These are phyloP conservation scores for Hemicordylus capensis DNA, from an alignment of 2,113 vertebrate genomes.

Conservation along the genomic window DNA sequence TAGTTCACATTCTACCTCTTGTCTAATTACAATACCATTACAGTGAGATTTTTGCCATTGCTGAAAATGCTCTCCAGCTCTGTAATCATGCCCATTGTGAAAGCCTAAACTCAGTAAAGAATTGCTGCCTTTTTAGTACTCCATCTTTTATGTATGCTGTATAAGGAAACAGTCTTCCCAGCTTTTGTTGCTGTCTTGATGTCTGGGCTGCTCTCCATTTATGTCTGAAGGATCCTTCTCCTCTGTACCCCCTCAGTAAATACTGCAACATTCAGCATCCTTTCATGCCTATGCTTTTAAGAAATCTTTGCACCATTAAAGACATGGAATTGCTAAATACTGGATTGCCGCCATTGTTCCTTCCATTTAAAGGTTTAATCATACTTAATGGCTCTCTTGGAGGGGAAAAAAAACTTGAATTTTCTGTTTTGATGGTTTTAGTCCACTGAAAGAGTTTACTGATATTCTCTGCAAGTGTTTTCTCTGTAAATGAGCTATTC, in stretches of 20 bases:
- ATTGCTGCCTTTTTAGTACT: constrained; percentile 78
- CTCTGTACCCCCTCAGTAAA: constrained; percentile 72
- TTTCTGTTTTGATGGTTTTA: constrained; percentile 81
- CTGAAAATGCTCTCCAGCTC: constrained; percentile 66
- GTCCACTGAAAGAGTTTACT: constrained; percentile 81
- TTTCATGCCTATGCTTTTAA: constrained; percentile 84
- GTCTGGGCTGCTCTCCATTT: constrained; percentile 82
- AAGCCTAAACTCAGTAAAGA: constrained; percentile 81
- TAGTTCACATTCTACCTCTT: constrained; percentile 40
- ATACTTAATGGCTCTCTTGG: constrained; percentile 84
- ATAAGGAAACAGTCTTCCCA: constrained; percentile 73
- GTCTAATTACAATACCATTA: constrained; percentile 70
- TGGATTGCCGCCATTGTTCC: constrained; percentile 79
- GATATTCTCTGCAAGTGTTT: constrained; percentile 82
- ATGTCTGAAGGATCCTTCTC: constrained; percentile 72
- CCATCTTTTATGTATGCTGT: constrained; percentile 69
- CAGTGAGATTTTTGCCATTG: constrained; percentile 42
- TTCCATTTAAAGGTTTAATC: constrained; percentile 83
- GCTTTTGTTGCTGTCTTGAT: constrained; percentile 75
- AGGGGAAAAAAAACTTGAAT: constrained; percentile 75
- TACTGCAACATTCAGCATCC: constrained; percentile 75
- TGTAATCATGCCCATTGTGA: constrained; percentile 79
- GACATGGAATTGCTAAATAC: constrained; percentile 84
- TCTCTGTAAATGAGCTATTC: constrained; percentile 82
- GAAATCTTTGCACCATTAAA: constrained; percentile 85